Base-by-base conservation (phyloP, 2,888 invertebrate species). In the Clistopyga incitator region DNA sequence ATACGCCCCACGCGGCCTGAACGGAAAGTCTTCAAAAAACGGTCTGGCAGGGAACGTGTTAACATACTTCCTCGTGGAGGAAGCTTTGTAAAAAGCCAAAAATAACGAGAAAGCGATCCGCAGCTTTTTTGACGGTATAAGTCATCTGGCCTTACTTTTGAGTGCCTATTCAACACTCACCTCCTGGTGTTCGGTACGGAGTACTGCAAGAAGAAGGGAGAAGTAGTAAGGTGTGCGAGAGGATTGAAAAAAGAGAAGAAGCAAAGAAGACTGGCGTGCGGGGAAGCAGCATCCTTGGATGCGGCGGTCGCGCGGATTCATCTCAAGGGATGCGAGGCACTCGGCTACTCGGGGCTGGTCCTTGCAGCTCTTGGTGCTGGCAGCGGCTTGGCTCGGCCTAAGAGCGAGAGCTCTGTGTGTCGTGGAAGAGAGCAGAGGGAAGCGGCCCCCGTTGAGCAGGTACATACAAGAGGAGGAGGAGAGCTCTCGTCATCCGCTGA, bases 401-500 rank as follows among this genome's bases (percentile, higher is more conserved):
- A 67, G 67, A 81, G 72, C 72, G 72, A 67, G 67, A 77, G 50
- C 47, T 61, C 11, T 25, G 45, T 34, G 65, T 77, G 68, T 47
- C 61, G 20, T 52, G 8, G 18, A 52, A 52, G 18, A 10, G 18
- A 20, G 20, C 54, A 20, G 20, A 3, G 54, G 20, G 54, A 20
- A 23, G 54, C 6, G 20, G 54, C 6, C n/a, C 8, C 20, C 11
- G 54, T 70, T 54, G 82, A 79, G 81, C 56, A 75, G 79, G 76
- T 38, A 75, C 77, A 79, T 38, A 75, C 77, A 79, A 38, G 77
- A 77, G 52, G 81, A 78, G 38, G 77, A 74, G 52, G 52, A 86
- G 85, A 80, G 84, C 85, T 81, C 86, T 87, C 83, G 85, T 86
- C 79, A 84, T 85, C 54, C 85, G 87, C 87, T 87, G 87, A 87